Percentiles rank a stretch among this genome's conserved stretches.
Conservation (phyloP, 1,140 invertebrate species). For the Zophobas atratus region DNA sequence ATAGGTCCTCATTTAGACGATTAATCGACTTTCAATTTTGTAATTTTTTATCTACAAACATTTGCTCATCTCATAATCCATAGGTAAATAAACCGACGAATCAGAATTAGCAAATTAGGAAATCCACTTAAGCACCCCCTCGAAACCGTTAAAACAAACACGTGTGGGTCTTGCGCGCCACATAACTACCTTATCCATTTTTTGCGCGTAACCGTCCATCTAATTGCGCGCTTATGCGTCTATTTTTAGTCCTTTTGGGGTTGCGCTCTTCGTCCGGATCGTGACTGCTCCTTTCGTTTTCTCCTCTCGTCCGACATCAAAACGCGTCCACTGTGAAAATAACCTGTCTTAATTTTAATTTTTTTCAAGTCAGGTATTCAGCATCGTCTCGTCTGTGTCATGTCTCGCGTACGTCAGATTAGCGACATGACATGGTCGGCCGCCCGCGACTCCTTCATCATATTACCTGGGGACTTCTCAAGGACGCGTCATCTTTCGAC, state of each 20-base stretch:
- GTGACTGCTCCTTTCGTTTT: conserved; percentile 13
- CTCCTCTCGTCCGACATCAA: background rate
- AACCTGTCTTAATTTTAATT: conserved; percentile 52
- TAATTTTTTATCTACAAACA: no score
- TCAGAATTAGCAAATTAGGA: no score
- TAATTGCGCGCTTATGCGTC: background rate
- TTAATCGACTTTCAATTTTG: no score
- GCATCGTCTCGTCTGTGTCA: conserved; percentile 57
- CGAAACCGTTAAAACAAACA: no score
- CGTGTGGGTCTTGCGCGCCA: no score
- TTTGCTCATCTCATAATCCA: no score
- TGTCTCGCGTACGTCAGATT: conserved; percentile 57
- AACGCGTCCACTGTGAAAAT: conserved; percentile 45
- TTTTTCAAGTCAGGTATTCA: conserved; percentile 48
- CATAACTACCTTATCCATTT: no score
- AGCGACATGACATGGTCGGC: conserved; percentile 59
- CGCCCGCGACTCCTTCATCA: conserved; percentile 60
- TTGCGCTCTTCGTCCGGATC: conserved; percentile 13
- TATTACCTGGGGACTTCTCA: conserved; percentile 59
- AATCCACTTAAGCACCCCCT: no score
- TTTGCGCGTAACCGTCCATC: no score
- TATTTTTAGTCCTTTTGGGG: conserved; percentile 14
- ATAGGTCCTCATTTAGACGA: no score
- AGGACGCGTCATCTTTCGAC: conserved; percentile 55
- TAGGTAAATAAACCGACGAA: no score